Conservation (phyloP, 2,888 invertebrate species). For the Mallateleia sp. region DNA sequence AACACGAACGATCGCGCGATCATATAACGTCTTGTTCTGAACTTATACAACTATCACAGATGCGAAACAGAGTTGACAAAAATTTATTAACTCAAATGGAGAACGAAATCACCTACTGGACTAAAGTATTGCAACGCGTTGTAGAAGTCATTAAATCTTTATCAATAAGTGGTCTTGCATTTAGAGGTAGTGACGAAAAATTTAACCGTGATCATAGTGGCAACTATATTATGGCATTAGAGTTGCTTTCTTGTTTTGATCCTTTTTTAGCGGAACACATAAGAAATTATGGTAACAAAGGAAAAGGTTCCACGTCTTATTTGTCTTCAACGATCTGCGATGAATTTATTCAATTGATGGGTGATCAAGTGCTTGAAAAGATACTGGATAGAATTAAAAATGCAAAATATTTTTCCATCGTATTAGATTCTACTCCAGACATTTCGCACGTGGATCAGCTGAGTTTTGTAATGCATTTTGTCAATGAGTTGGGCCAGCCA, state of each 20-base stretch:
- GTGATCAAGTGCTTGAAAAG: not conserved
- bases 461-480: slow-evolving; percentile 33
- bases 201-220: not conserved
- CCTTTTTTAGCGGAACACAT: slow-evolving; percentile 83
- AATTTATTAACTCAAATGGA: slow-evolving; percentile 20
- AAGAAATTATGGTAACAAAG: slow-evolving; percentile 71
- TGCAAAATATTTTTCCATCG: slow-evolving; percentile 30
- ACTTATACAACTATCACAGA: slow-evolving; percentile 33
- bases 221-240: slow-evolving; percentile 15
- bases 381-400: slow-evolving; percentile 13
- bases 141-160: slow-evolving; percentile 53
- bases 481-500: slow-evolving; percentile 9
- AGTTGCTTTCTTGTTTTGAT: slow-evolving; percentile 75
- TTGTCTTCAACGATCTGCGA: slow-evolving; percentile 74
- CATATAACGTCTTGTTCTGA: slow-evolving; percentile 20
- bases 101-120: slow-evolving; percentile 36
- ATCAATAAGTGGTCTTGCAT: slow-evolving; percentile 29
- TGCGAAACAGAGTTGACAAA: slow-evolving; percentile 13
- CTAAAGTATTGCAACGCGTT: slow-evolving; percentile 33
- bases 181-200: slow-evolving; percentile 40
- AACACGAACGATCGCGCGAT: slow-evolving; percentile 42
- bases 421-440: slow-evolving; percentile 47
- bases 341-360: slow-evolving; percentile 38
- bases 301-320: slow-evolving; percentile 82
- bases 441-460: slow-evolving; percentile 45